Base-by-base conservation (phyloP, 1,140 invertebrate species). In the Alviniconcha marisindica region DNA sequence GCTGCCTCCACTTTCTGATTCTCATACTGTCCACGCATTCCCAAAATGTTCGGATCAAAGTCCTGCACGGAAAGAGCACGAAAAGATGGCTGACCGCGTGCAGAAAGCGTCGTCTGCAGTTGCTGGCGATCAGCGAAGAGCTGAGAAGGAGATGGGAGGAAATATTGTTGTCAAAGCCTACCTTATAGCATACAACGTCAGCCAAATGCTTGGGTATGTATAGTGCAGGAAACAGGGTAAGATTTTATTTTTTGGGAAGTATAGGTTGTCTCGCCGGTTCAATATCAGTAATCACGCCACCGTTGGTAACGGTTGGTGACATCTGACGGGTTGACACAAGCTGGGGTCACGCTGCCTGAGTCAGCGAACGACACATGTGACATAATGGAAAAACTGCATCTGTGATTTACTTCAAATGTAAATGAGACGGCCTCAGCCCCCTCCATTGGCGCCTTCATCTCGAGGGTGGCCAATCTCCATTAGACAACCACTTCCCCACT, bases 151-250 rank as follows among this genome's bases (percentile, higher is more conserved):
- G 15, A 76, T 66, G 77, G 77, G 78, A 14, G 85, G 86, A 81
- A 86, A 79, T 81, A 60, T 81, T 14, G 38, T 85, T 4, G 71
- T 83, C 28, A 82, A 84, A 31, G 80, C 84, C 1, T 89, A 89
- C 82, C 78, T 89, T 48, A 74, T 88, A 21, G 85, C 85, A 40
- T 89, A 89, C 81, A 89, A 89, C 86, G 84, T 86, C 42, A 81
- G 48, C 48, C 87, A 86, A 83, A 86, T 83, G 77, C 77, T 84
- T 60, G 89, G 80, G 89, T 88, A 82, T 74, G 77, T 74, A 12
- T 38, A 38, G n/a, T n/a, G 38, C 18, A 33, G 82, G 54, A 4
- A 31, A 40, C 15, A n/a, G 51, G 36, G 15, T 79, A 28, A 2
- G 56, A 14, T 44, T 56, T 31, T 56, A 14, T 54, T 56, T 51